Percentiles rank a stretch among this genome's conserved stretches.
Evolutionary conservation across 2,888 invertebrate genomes (phyloP).

Genomic region (Allophyes oxyacanthae): DNA sequence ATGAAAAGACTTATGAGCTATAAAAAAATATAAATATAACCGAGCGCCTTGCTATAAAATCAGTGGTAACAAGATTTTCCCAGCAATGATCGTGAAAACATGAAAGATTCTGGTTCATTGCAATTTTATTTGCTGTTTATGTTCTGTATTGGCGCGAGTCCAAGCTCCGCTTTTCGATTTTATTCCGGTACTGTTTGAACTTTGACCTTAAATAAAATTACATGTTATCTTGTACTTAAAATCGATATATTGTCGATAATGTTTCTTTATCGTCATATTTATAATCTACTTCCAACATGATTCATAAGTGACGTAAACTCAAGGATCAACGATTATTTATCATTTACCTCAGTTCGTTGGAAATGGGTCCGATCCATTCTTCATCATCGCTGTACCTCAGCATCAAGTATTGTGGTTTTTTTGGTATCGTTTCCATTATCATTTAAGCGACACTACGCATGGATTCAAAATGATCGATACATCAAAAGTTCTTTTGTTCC

Average conservation of each 20-base stretch:
- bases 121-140: constrained; percentile 45
- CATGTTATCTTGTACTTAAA: constrained; percentile 29
- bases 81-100: constrained; percentile 27
- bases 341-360: no score
- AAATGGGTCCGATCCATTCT: no score
- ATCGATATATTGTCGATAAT: constrained; percentile 20
- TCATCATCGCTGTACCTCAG: no score
- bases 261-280: constrained; percentile 20
- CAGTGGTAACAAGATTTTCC: constrained; percentile 28
- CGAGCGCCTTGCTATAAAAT: constrained; percentile 1
- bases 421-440: no score
- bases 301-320: no score
- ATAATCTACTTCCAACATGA: not conserved
- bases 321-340: no score
- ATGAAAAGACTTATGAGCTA: constrained; percentile 2
- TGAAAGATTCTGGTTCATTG: constrained; percentile 37
- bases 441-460: no score
- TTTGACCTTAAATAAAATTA: constrained; percentile 37
- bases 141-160: constrained; percentile 29
- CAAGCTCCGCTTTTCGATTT: constrained; percentile 38
- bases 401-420: no score
- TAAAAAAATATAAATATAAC: constrained; percentile 10
- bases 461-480: constrained; percentile 1
- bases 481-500: constrained; percentile 14
- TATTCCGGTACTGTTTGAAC: constrained; percentile 45